Evolutionary conservation across 2,113 vertebrate species (phyloP).

Genomic region (Probosciger aterrimus): DNA sequence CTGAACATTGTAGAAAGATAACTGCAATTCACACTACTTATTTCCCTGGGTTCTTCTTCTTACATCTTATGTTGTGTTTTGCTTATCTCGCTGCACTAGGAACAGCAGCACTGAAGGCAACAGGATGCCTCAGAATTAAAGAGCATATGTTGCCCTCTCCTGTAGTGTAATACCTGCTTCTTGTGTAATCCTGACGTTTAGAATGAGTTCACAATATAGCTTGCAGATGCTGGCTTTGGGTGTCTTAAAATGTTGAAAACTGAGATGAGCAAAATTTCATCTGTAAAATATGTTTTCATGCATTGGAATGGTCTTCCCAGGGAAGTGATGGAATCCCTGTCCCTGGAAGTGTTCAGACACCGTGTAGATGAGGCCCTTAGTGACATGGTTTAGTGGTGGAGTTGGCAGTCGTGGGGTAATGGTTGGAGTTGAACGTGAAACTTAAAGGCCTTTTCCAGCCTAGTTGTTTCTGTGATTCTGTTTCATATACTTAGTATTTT

Average conservation of each 20-base stretch:
- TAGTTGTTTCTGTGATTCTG: not conserved
- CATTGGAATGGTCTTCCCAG: not conserved
- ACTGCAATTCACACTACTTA: not conserved
- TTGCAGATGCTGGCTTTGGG: conserved; percentile 18
- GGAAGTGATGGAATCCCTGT: not conserved
- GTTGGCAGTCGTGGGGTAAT: not conserved
- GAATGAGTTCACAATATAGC: conserved; percentile 16
- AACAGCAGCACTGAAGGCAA: conserved; percentile 44
- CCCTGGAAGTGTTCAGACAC: not conserved
- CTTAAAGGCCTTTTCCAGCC: not conserved
- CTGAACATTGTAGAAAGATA: not conserved
- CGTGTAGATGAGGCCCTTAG: not conserved
- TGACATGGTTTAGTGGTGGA: not conserved
- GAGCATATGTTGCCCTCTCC: conserved; percentile 27
- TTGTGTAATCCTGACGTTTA: conserved; percentile 25
- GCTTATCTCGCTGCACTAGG: conserved; percentile 47
- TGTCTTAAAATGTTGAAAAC: not conserved
- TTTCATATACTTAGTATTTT: not conserved
- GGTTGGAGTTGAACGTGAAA: not conserved
- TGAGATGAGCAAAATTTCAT: not conserved
- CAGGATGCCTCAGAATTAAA: conserved; percentile 25
- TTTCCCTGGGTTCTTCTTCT: not conserved
- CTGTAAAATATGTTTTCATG: not conserved
- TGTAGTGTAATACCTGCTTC: conserved; percentile 43
- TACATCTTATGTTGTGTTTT: not conserved